A percentile compares a stretch with the other conserved stretches of the same genome.
These are phyloP conservation scores for Epicauta chinensis DNA, from an alignment of 1,140 invertebrate genomes.

Conservation along the genomic window DNA sequence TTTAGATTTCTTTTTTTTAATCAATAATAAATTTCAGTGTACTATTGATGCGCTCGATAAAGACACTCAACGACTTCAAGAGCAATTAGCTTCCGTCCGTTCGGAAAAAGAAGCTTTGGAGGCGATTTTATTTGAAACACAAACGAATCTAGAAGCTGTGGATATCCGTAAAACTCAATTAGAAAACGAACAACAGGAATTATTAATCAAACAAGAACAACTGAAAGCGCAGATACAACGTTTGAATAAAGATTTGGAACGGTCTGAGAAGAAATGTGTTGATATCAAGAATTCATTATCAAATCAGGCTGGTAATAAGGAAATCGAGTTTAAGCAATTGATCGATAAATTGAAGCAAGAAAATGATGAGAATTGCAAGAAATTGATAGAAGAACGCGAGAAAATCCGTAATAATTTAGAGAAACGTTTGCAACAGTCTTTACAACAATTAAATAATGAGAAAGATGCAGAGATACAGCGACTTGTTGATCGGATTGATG, in stretches of 20 bases:
- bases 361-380: constrained; percentile 63
- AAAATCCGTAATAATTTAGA: constrained; percentile 63
- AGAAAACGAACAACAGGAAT: constrained; percentile 69
- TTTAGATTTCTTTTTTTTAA: constrained; percentile 16
- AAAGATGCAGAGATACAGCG: constrained; percentile 69
- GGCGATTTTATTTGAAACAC: constrained; percentile 72
- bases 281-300: constrained; percentile 65
- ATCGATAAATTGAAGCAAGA: constrained; percentile 65
- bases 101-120: constrained; percentile 78
- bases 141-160: constrained; percentile 67
- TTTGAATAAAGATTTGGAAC: constrained; percentile 68
- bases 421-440: constrained; percentile 64
- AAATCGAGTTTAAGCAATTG: constrained; percentile 69
- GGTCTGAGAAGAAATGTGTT: constrained; percentile 62
- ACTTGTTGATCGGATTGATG: constrained; percentile 63
- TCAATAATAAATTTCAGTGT: too few relatives aligned
- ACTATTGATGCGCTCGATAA: constrained; percentile 69
- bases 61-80: constrained; percentile 68
- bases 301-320: constrained; percentile 64
- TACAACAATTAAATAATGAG: constrained; percentile 63
- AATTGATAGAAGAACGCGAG: constrained; percentile 74
- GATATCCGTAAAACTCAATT: constrained; percentile 63
- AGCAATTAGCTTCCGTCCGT: constrained; percentile 64
- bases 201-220: constrained; percentile 67
- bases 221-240: constrained; percentile 61